Base-by-base conservation (phyloP, 2,113 vertebrate species). In the Chunga burmeisteri region DNA sequence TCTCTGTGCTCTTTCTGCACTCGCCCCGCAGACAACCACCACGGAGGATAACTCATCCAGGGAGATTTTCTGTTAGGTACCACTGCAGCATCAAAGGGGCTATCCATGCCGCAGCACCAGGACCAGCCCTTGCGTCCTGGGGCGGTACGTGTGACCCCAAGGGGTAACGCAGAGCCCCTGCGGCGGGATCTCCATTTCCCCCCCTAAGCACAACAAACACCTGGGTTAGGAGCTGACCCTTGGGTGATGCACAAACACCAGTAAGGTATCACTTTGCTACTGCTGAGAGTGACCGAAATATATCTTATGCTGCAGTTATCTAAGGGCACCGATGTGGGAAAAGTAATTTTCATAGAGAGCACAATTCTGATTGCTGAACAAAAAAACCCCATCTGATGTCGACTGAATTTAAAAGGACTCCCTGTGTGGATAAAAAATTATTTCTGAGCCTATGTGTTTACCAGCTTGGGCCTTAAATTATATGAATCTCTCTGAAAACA, bases 11-110 rank as follows among this genome's bases (percentile, higher is more conserved):
- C 56, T 58, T 73, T 50, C 77, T 34, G 30, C 25, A 20, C 34
- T 47, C 2, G 0, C 40, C 67, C 17, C 11, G 0, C 36, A 55
- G 80, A 55, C 25, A 92, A 42, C 23, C 10, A 21, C 18, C 65
- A 67, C 0, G 0, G 40, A 77, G 30, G 25, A 73, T 3, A 85
- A 27, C 12, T 75, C 56, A 30, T 4, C 9, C 4, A 1, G 38
- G 42, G 59, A 88, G 34, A 53, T 68, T 7, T 74, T 44, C 62
- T 74, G 7, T 12, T 7, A 38, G 42, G 29, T 40, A n/a, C 26
- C 17, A 1, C 19, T n/a, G 18, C 53, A 66, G 42, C 44, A 47
- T 14, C 66, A 47, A 18, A 59, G 62, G 36, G 38, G 23, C 53
- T 13, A 17, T 2, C 42, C 46, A 36, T 11, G 7, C 2, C 4